These are phyloP conservation scores for Bradypus variegatus DNA, from an alignment of 2,797 vertebrate genomes.

Conservation along the genomic window DNA sequence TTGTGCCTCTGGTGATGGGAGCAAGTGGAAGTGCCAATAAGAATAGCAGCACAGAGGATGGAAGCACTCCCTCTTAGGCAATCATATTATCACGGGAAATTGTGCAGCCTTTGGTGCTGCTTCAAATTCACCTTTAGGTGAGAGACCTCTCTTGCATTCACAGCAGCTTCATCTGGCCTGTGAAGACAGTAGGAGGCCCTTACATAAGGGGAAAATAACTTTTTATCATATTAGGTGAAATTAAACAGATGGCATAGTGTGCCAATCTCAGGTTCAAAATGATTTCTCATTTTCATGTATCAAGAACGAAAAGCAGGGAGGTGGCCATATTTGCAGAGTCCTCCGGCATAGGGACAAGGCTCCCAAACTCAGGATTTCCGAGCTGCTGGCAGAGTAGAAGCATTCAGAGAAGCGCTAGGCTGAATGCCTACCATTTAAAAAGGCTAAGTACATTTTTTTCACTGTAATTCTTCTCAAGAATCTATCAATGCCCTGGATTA, in stretches of 20 bases:
- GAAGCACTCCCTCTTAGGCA: not conserved
- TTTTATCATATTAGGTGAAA: not conserved
- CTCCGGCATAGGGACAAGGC: not conserved
- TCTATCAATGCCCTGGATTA: not conserved
- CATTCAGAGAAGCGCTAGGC: not conserved
- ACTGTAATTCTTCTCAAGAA: not conserved
- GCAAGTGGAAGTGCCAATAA: not conserved
- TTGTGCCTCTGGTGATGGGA: not conserved
- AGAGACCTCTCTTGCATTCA: not conserved
- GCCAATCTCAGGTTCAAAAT: not conserved
- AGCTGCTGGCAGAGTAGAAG: not conserved
- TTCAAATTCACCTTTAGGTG: not conserved
- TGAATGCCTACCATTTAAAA: not conserved
- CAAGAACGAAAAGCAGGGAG: not conserved
- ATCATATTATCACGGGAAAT: not conserved
- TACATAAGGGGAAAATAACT: not conserved
- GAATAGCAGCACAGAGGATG: not conserved
- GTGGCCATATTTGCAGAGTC: not conserved
- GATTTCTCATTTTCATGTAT: not conserved
- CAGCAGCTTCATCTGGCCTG: not conserved
- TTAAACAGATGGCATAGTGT: not conserved
- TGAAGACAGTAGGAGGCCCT: not conserved
- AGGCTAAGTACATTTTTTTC: not conserved
- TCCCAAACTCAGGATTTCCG: not conserved
- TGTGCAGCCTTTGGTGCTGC: not conserved